Conservation (phyloP, 2,113 vertebrate genomes). For the Vicugna pacos region DNA sequence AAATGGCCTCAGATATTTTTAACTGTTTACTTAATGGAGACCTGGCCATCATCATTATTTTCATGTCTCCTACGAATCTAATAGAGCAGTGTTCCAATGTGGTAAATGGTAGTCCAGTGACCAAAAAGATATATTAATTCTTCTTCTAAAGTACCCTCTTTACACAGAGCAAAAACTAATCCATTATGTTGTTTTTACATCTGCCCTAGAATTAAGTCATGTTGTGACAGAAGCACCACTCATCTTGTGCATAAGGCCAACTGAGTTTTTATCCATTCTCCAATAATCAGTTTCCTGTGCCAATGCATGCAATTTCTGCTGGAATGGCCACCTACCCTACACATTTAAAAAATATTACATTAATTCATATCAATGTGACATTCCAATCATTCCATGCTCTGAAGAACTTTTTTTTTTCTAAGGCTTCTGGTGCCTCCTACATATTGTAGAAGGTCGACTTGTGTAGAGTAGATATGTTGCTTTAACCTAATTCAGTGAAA, state of each 20-base stretch:
- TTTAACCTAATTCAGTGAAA: not conserved
- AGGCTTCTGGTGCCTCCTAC: not conserved
- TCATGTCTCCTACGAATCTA: not conserved
- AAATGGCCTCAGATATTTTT: slow-evolving; percentile 24
- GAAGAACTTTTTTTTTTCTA: slow-evolving; percentile 25
- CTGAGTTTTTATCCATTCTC: not conserved
- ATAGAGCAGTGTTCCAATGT: not conserved
- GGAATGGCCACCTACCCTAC: not conserved
- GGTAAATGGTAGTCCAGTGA: not conserved
- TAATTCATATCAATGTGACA: not conserved
- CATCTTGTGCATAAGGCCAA: not conserved
- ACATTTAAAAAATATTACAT: slow-evolving; percentile 4
- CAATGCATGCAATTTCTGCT: not conserved
- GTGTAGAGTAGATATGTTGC: not conserved
- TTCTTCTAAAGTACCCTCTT: not conserved
- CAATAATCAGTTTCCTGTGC: not conserved
- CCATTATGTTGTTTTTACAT: not conserved
- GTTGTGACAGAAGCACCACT: not conserved
- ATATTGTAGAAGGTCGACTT: not conserved
- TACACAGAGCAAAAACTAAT: not conserved
- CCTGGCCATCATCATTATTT: not conserved
- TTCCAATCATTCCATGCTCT: not conserved
- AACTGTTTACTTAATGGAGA: not conserved
- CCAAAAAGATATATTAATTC: not conserved
- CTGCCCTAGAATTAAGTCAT: slow-evolving; percentile 3